phyloP scores from a whole-genome alignment of 2,888 invertebrate genomes.

The Polydrusus pterygomalis region DNA sequence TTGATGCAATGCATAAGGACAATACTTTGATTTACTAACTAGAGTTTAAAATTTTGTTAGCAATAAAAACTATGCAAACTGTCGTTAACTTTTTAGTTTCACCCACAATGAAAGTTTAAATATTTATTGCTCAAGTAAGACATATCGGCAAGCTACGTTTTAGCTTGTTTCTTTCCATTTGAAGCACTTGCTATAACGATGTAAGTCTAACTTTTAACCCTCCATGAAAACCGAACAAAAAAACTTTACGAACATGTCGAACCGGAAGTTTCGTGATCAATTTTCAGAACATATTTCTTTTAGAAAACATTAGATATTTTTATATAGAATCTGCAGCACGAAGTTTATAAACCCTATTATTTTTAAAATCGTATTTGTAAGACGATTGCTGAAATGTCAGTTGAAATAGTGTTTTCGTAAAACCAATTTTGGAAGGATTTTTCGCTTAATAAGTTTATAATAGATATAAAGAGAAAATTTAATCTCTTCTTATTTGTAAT shows the following conservation, averaged over 20 bases:
- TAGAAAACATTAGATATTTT: constrained; percentile 3
- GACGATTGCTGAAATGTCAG: not conserved
- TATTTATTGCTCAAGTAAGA: not conserved
- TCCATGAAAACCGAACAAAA: constrained; percentile 2
- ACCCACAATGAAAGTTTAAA: too few species aligned
- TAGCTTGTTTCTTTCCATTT: constrained; percentile 13
- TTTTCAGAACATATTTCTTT: constrained; percentile 10
- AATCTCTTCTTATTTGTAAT: too few species aligned
- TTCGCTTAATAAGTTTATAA: too few species aligned
- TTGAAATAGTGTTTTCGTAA: not conserved
- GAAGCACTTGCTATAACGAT: constrained; percentile 19
- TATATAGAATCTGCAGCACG: constrained; percentile 13
- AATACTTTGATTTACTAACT: too few species aligned
- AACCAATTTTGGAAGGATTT: not conserved
- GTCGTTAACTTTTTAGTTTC: too few species aligned
- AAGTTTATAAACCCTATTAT: constrained; percentile 13
- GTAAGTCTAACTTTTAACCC: constrained; percentile 22
- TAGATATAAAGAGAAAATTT: too few species aligned
- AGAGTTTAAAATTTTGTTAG: too few species aligned
- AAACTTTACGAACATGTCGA: constrained; percentile 15
- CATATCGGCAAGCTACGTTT: constrained; percentile 6
- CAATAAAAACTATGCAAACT: too few species aligned
- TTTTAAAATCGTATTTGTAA: constrained; percentile 8
- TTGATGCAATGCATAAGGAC: too few species aligned
- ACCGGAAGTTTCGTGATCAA: constrained; percentile 13